phyloP scores from a whole-genome alignment of 1,140 invertebrate genomes.

The Nephila pilipes region DNA sequence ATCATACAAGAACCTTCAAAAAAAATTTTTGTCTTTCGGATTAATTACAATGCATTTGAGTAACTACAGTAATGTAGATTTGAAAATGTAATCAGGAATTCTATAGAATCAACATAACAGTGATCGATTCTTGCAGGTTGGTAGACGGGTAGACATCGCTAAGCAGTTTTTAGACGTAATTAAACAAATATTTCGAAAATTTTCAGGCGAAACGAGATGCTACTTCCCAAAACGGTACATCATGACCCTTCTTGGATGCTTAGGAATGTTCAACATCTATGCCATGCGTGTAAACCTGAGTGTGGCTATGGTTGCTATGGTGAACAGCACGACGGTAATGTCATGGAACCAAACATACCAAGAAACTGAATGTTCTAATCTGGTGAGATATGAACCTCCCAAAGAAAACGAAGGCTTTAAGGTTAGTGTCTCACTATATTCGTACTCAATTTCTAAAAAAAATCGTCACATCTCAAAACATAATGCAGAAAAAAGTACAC shows the following conservation, averaged over 20 bases:
- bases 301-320: slow-evolving; percentile 98
- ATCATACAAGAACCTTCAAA: no score
- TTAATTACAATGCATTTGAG: no score
- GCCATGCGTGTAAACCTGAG: slow-evolving; percentile 97
- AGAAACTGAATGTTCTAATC: neutral
- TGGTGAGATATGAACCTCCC: neutral
- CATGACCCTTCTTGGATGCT: slow-evolving; percentile 93
- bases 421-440: neutral
- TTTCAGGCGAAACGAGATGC: neutral
- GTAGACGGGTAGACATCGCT: no score
- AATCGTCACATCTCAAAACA: no score
- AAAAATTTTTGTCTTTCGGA: no score
- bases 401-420: neutral
- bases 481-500: no score
- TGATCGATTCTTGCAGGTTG: no score
- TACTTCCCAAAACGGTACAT: slow-evolving; percentile 84
- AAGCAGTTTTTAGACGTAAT: neutral
- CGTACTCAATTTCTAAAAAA: no score
- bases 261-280: slow-evolving; percentile 96
- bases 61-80: no score
- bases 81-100: no score
- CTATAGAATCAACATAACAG: no score
- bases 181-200: neutral
- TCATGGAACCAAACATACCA: neutral
- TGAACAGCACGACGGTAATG: slow-evolving; percentile 83